A percentile compares a stretch with the other conserved stretches of the same genome.
Evolutionary conservation across 2,888 invertebrate species (phyloP).

Genomic region (Hyalella azteca): DNA sequence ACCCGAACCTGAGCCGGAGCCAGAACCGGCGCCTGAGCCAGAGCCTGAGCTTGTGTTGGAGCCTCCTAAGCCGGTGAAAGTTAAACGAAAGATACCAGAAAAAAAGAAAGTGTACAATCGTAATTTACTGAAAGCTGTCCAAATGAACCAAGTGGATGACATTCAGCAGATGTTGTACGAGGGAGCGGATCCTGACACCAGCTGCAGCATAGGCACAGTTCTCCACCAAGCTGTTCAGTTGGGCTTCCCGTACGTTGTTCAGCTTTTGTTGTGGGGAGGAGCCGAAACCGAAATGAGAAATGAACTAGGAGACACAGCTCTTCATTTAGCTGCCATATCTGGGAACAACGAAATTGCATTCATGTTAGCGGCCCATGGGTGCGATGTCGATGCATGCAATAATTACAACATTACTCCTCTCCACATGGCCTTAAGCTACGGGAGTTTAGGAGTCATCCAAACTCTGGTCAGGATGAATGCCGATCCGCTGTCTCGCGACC

Average conservation of each 20-base stretch:
- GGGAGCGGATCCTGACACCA: slow-evolving; percentile 49
- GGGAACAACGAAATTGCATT: slow-evolving; percentile 45
- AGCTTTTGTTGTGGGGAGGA: slow-evolving; percentile 46
- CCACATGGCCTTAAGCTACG: slow-evolving; percentile 49
- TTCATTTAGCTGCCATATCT: slow-evolving; percentile 44
- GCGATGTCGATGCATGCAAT: slow-evolving; percentile 47
- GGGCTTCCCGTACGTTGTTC: slow-evolving; percentile 43
- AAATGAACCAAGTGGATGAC: slow-evolving; percentile 30
- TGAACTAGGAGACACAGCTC: slow-evolving; percentile 45
- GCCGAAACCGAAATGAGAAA: slow-evolving; percentile 46
- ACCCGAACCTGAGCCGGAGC: background rate
- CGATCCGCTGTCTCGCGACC: slow-evolving; percentile 42
- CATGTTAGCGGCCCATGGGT: slow-evolving; percentile 44
- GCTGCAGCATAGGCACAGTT: slow-evolving; percentile 35
- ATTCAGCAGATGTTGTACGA: slow-evolving; percentile 38
- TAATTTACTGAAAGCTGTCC: slow-evolving; percentile 32
- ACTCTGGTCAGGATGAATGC: slow-evolving; percentile 46
- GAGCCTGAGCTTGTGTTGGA: background rate
- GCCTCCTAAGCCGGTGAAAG: slow-evolving; percentile 18
- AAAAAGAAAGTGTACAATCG: slow-evolving; percentile 36
- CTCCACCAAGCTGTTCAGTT: slow-evolving; percentile 42
- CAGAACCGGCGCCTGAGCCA: background rate
- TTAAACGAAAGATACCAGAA: slow-evolving; percentile 7
- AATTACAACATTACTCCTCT: slow-evolving; percentile 51
- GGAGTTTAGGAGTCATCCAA: slow-evolving; percentile 44